Evolutionary conservation across 1,140 invertebrate genomes (phyloP), one percentile per base, ranked within the genome.

Genomic region (Tyrophagus putrescentiae): DNA sequence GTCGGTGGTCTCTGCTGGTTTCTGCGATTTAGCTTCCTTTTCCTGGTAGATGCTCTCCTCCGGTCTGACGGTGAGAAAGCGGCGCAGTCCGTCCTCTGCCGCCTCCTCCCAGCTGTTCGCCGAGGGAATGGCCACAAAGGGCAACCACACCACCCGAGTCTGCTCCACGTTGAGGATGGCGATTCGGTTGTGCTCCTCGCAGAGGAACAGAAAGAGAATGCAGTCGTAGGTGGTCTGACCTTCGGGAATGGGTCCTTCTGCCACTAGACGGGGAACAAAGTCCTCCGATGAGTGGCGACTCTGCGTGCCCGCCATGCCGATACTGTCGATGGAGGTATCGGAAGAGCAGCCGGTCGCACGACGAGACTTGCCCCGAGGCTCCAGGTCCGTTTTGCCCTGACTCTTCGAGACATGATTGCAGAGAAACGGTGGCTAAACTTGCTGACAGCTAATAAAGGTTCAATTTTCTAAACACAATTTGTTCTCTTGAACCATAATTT

Each of bases 161-260:
- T 16, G 25, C 18, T 28, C 25, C 5, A 13, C 9, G 11, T 27
- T 54, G 9, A 11, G 18, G n/a, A 54, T 54, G n/a, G 52, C 52
- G 3, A 54, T 54, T 21, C 52, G 52, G 21, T 54, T 25, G 27
- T 54, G 52, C 11, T 54, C 11, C 13, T 13, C 13, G 25, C 52
- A 54, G n/a, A 54, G n/a, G 7, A 54, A 21, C 11, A 32, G 25
- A 54, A 34, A 54, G 13, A 54, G n/a, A 31, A 54, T 33, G 25
- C 31, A 33, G 27, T 54, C 52, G 25, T 42, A 42, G 13, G 21
- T 21, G 36, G 36, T 21, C 21, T 39, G 36, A 21, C 36, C 36
- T 39, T 39, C 36, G 21, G 36, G 36, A 13, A 39, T 39, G 36
- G 21, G 13, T 13, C 36, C 36, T 39, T 39, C 36, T 21, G 36